A percentile compares a stretch with the other conserved stretches of the same genome.
phyloP scores from a whole-genome alignment of 2,797 vertebrate species.

The Phalanger gymnotis region DNA sequence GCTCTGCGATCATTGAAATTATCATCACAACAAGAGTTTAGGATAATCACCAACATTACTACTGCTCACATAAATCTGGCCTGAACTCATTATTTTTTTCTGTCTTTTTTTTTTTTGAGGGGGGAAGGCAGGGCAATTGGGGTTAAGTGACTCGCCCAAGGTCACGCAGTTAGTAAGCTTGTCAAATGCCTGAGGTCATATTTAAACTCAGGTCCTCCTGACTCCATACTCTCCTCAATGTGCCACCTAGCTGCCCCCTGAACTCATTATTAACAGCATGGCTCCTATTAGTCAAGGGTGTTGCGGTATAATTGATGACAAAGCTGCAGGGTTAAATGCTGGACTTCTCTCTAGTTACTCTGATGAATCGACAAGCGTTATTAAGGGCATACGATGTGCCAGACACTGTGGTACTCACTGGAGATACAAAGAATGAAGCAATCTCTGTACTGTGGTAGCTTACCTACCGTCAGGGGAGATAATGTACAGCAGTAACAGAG shows the following conservation, averaged over 20 bases:
- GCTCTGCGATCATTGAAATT: not conserved
- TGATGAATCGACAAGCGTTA: not conserved
- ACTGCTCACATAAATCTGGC: not conserved
- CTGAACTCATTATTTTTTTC: not conserved
- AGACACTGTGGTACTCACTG: not conserved
- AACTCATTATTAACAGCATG: not conserved
- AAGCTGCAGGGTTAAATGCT: not conserved
- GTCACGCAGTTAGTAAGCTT: no score
- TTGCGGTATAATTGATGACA: not conserved
- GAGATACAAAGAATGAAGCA: not conserved
- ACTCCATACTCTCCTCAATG: no score
- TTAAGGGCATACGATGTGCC: not conserved
- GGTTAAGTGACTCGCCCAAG: no score
- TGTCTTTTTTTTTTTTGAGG: no score
- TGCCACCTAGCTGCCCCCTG: no score
- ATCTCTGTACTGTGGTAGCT: not conserved
- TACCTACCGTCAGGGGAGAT: not conserved
- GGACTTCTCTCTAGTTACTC: not conserved
- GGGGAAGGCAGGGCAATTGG: no score
- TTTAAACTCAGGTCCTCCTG: no score
- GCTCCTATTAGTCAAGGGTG: not conserved
- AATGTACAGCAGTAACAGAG: not conserved
- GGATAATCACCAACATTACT: not conserved
- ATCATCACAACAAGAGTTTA: not conserved
- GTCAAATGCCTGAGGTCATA: no score